Evolutionary conservation across 2,888 invertebrate genomes (phyloP), one percentile per base, ranked within the genome.

Genomic region (Tetragonisca angustula): DNA sequence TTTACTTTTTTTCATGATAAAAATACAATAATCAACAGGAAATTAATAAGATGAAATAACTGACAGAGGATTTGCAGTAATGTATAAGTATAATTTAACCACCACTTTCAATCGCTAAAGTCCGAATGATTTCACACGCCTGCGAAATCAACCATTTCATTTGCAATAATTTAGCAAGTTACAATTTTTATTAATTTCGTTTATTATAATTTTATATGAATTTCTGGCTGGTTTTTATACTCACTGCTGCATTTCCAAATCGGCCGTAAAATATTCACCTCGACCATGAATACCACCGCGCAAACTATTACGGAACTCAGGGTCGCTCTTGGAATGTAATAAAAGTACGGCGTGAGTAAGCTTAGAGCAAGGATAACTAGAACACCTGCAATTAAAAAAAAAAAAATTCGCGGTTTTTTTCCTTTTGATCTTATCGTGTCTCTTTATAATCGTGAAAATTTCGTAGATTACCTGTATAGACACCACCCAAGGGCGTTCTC

Each of bases 271-370:
- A 96, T 96, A 36, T 94, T 94, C 9, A 96, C 90, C 90, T 97
- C 97, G 5, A 97, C 95, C 97, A 97, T 97, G 89, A 97, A 96
- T 71, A 97, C 94, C 0, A 97, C 97, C 4, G 98, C 97, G 88
- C 97, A 97, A 72, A 97, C 96, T 89, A 98, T 97, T 70, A 98
- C 97, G 0, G 97, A 96, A 2, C 96, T 95, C 21, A 97, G 93
- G 0, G 96, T 96, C 2, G 96, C 96, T 78, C 96, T 96, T 4
- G 97, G 97, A 86, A 97, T 97, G 92, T 96, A 97, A 91, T 96
- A 96, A 94, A 97, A 97, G 91, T 96, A 96, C 0, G 97, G 97
- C 0, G 97, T 97, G 74, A 98, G 94, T 80, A 97, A 95, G 49
- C 96, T 96, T 71, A 97, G 94, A 0, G 97, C 96, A 85, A 97